Evolutionary conservation across 2,113 vertebrate species (phyloP), one percentile per base, ranked within the genome.

Genomic region (Ctenomys sociabilis): DNA sequence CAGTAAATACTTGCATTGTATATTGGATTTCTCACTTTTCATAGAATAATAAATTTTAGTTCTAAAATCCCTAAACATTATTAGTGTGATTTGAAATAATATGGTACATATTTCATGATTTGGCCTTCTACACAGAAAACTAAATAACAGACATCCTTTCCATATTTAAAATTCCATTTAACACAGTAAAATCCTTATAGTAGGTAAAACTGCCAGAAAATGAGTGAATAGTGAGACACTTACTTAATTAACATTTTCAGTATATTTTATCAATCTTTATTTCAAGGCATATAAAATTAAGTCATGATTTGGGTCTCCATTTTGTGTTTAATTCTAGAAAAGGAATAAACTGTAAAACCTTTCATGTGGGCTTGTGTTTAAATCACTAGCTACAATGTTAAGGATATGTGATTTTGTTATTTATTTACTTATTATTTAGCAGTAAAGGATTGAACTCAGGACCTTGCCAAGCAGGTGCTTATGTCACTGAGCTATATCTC

Each of bases 171-270:
- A 45, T 91, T 4, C 16, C 43, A 43, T 80, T 72, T 73, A 64
- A 72, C 68, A 83, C 30, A 89, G 22, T 89, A 59, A 77, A 94
- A 24, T 89, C 35, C 8, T 85, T 78, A 92, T 35, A 77, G 1
- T 89, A 85, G 19, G 52, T 86, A 73, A 87, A 95, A 91, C 40
- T 82, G 37, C 73, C 57, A 66, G 75, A 80, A 68, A 45, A 88
- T 85, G 32, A 95, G 28, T 81, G 26, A 26, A 0, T 13, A 82
- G 22, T 64, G 14, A 81, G 26, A 85, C 5, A 87, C 2, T 66
- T 86, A 87, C 2, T 66, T 86, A 80, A 43, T 75, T 87, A 84
- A 78, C 14, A 52, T 73, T 35, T 40, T 45, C 28, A 68, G 0
- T 52, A 3, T 78, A 70, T 92, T 8, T 84, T 63, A 91, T 28